These are phyloP conservation scores for Abrostola triplasia DNA, from an alignment of 2,888 invertebrate genomes.

Conservation along the genomic window DNA sequence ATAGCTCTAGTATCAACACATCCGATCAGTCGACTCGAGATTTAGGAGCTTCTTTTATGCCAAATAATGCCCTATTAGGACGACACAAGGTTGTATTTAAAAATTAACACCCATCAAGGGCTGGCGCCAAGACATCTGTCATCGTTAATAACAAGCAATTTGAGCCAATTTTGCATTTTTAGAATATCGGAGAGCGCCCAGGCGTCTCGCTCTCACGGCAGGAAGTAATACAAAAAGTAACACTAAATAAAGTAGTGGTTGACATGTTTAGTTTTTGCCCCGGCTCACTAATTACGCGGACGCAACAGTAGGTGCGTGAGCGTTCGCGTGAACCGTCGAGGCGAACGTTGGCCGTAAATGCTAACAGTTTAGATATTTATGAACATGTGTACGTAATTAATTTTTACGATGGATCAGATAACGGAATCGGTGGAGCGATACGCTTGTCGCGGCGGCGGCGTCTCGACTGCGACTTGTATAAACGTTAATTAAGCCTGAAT, in stretches of 20 bases:
- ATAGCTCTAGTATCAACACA: conserved; percentile 84
- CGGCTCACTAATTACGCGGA: conserved; percentile 76
- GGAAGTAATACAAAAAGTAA: conserved; percentile 84
- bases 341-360: conserved; percentile 81
- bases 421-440: conserved; percentile 81
- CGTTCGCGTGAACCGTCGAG: conserved; percentile 75
- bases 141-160: conserved; percentile 88
- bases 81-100: conserved; percentile 57
- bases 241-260: conserved; percentile 84
- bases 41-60: conserved; percentile 43
- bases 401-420: conserved; percentile 87
- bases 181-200: conserved; percentile 81
- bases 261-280: conserved; percentile 82
- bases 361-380: conserved; percentile 86
- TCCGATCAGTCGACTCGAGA: conserved; percentile 77
- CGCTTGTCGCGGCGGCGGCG: conserved; percentile 77
- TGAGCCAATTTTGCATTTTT: conserved; percentile 87
- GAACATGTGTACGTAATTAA: conserved; percentile 88
- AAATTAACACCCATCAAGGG: conserved; percentile 47
- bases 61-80: conserved; percentile 54
- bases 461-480: conserved; percentile 68
- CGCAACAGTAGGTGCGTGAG: conserved; percentile 73
- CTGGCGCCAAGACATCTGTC: conserved; percentile 88
- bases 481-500: conserved; percentile 80
- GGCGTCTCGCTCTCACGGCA: conserved; percentile 81